Conservation (phyloP, 1,140 invertebrate genomes). For the Yoshiicerus persimilis region DNA sequence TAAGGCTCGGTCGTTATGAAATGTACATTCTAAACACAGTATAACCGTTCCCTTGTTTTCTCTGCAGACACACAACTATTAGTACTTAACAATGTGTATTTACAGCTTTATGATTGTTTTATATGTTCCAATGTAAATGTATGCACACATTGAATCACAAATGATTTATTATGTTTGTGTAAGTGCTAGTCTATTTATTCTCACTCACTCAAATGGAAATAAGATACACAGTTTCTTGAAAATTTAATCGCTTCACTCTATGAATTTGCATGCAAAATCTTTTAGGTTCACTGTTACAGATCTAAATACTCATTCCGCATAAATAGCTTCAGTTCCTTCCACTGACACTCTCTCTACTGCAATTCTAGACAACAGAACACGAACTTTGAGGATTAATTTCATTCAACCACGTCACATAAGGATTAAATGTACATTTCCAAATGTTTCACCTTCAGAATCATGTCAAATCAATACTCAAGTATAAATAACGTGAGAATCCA, state of each 20-base stretch:
- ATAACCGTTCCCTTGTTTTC: too few species aligned
- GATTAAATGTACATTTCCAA: background rate
- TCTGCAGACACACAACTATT: too few species aligned
- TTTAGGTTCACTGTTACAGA: background rate
- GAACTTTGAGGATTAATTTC: background rate
- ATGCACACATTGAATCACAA: background rate
- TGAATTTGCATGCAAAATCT: background rate
- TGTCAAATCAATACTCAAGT: background rate
- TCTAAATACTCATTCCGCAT: background rate
- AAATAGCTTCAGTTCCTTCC: background rate
- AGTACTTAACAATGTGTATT: background rate
- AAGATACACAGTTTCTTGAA: background rate
- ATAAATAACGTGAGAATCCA: background rate
- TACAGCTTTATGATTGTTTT: background rate
- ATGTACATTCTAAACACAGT: too few species aligned
- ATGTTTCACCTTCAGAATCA: background rate
- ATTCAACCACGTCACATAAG: background rate
- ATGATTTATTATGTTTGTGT: background rate
- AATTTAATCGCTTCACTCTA: background rate
- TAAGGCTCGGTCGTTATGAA: background rate
- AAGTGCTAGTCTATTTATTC: background rate
- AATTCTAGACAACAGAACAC: too few species aligned
- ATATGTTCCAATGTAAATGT: background rate
- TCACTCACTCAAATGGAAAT: background rate
- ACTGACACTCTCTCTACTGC: background rate